A percentile compares a stretch with the other conserved stretches of the same genome.
phyloP scores from a whole-genome alignment of 2,113 vertebrate genomes.

The Cervus canadensis region DNA sequence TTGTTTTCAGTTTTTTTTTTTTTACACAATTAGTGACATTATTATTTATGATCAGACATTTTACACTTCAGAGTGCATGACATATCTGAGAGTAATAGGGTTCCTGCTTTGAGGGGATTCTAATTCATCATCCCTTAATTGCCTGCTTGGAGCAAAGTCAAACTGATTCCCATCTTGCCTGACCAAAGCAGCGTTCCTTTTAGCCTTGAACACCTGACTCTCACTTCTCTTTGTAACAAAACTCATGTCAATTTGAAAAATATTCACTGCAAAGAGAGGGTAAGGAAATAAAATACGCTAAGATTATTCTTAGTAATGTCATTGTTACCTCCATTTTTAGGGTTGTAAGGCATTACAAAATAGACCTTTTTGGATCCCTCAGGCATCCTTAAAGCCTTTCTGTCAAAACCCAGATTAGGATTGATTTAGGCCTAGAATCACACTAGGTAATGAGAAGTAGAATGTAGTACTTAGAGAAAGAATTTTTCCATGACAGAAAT shows the following conservation, averaged over 20 bases:
- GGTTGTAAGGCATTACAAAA: not conserved
- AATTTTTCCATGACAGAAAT: not conserved
- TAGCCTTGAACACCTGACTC: conserved; percentile 66
- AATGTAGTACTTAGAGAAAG: not conserved
- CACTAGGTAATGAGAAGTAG: not conserved
- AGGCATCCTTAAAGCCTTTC: not conserved
- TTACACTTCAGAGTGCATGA: conserved; percentile 73
- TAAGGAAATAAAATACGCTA: not conserved
- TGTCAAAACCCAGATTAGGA: not conserved
- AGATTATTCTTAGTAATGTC: conserved; percentile 7
- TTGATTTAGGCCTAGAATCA: not conserved
- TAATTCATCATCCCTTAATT: conserved; percentile 82
- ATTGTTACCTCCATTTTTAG: not conserved
- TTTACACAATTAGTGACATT: conserved; percentile 66
- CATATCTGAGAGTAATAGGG: conserved; percentile 68
- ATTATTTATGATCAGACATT: conserved; percentile 76
- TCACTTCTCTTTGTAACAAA: conserved; percentile 52
- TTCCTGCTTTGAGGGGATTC: conserved; percentile 69
- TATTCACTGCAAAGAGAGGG: not conserved
- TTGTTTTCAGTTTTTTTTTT: conserved; percentile 39
- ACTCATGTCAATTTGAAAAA: conserved; percentile 37
- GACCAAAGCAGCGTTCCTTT: conserved; percentile 60
- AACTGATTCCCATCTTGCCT: conserved; percentile 77
- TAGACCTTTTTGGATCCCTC: not conserved
- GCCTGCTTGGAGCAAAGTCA: conserved; percentile 80